These are phyloP conservation scores for Telenomus remus DNA, from an alignment of 1,140 invertebrate species.

Conservation along the genomic window DNA sequence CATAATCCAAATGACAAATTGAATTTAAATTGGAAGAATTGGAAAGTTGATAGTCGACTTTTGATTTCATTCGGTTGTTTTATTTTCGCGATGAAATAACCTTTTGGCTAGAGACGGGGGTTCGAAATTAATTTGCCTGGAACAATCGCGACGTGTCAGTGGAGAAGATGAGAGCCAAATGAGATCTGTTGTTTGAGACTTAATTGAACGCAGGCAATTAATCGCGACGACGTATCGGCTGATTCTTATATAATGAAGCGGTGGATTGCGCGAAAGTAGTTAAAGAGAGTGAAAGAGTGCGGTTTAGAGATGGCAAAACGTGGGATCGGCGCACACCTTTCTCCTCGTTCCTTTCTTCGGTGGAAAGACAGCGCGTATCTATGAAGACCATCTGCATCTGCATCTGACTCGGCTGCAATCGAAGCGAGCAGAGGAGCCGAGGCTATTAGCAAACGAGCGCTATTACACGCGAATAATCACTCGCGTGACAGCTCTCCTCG, in stretches of 20 bases:
- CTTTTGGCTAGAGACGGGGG: no score
- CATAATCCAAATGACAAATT: no score
- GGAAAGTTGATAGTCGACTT: no score
- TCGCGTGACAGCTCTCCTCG: slow-evolving; percentile 41
- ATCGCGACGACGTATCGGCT: no score
- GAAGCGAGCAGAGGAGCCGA: slow-evolving; percentile 20
- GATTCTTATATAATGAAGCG: slow-evolving; percentile 28
- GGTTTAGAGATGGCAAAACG: slow-evolving; percentile 6
- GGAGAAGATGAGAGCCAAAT: no score
- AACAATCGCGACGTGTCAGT: no score
- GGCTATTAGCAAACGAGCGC: slow-evolving; percentile 51
- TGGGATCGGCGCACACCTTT: slow-evolving; percentile 14
- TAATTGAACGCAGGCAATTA: no score
- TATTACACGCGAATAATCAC: slow-evolving; percentile 54
- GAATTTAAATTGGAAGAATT: no score
- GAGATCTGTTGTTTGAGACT: no score
- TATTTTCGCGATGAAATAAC: no score
- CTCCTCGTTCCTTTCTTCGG: slow-evolving; percentile 37
- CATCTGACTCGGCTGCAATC: slow-evolving; percentile 48
- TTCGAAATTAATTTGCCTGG: no score
- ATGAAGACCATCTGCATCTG: slow-evolving; percentile 53
- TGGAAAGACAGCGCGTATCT: slow-evolving; percentile 21
- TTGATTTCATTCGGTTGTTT: no score
- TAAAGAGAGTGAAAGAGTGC: slow-evolving; percentile 37
- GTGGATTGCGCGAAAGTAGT: slow-evolving; percentile 32